Conservation (phyloP, 1,140 invertebrate species). For the Drosophila tristis region DNA sequence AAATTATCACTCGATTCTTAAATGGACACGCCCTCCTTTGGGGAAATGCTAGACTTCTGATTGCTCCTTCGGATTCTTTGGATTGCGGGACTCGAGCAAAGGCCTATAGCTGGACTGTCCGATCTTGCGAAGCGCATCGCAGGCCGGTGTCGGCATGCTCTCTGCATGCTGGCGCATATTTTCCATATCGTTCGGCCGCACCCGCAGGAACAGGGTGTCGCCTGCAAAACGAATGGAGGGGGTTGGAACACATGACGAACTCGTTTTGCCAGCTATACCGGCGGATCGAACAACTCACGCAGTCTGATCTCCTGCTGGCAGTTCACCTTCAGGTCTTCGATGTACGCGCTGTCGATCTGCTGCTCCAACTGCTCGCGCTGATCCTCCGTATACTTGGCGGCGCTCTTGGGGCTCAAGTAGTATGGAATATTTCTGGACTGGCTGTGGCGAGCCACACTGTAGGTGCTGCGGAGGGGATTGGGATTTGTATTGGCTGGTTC, state of each 20-base stretch:
- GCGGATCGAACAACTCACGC: slow-evolving; percentile 51
- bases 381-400: slow-evolving; percentile 29
- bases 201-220: slow-evolving; percentile 53
- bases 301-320: slow-evolving; percentile 62
- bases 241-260: slow-evolving; percentile 3
- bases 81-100: neutral
- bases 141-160: slow-evolving; percentile 59
- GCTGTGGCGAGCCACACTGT: slow-evolving; percentile 88
- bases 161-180: slow-evolving; percentile 49
- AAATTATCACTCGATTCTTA: too few species aligned
- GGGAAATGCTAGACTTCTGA: too few species aligned
- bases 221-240: slow-evolving; percentile 45
- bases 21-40: too few species aligned
- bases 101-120: slow-evolving; percentile 3
- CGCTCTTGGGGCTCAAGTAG: slow-evolving; percentile 97
- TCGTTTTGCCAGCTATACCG: neutral
- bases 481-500: neutral
- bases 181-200: slow-evolving; percentile 39
- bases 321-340: slow-evolving; percentile 52
- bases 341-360: slow-evolving; percentile 55
- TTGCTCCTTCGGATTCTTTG: too few species aligned
- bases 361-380: slow-evolving; percentile 46
- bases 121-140: slow-evolving; percentile 48
- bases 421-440: slow-evolving; percentile 90
- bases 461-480: slow-evolving; percentile 40